These are phyloP conservation scores for Premnoplex brunnescens DNA, from an alignment of 2,797 vertebrate species.

Conservation along the genomic window DNA sequence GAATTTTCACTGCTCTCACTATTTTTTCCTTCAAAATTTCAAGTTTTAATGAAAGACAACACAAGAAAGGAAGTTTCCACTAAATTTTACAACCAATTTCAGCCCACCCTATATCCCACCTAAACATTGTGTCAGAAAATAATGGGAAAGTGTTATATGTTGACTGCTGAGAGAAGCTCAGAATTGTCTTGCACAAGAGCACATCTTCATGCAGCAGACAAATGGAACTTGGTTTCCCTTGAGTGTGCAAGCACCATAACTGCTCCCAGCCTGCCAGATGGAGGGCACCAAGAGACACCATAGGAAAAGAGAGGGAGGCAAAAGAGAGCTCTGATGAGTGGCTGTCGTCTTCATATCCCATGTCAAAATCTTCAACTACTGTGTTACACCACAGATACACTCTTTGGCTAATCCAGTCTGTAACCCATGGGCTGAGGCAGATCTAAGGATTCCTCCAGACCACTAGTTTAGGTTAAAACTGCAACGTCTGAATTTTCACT, in stretches of 20 bases:
- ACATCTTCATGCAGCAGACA: neutral
- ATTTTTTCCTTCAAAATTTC: neutral
- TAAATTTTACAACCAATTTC: neutral
- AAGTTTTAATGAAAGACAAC: neutral
- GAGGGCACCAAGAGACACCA: neutral
- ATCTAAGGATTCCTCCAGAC: neutral
- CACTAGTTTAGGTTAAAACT: neutral
- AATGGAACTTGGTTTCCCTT: neutral
- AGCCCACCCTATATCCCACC: neutral
- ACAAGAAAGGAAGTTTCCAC: neutral
- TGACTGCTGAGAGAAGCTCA: neutral
- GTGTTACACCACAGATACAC: neutral
- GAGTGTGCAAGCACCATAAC: neutral
- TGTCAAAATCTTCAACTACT: neutral
- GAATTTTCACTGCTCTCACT: neutral
- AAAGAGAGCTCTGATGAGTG: neutral
- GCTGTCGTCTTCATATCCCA: neutral
- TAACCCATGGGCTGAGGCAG: neutral
- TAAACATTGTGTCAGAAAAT: neutral
- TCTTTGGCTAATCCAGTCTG: neutral
- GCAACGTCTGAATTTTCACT: neutral
- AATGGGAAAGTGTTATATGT: neutral
- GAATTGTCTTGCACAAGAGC: neutral
- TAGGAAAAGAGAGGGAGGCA: neutral
- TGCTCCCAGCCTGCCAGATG: neutral